Conservation (phyloP, 2,888 invertebrate species). For the Neoitamus cyanurus region DNA sequence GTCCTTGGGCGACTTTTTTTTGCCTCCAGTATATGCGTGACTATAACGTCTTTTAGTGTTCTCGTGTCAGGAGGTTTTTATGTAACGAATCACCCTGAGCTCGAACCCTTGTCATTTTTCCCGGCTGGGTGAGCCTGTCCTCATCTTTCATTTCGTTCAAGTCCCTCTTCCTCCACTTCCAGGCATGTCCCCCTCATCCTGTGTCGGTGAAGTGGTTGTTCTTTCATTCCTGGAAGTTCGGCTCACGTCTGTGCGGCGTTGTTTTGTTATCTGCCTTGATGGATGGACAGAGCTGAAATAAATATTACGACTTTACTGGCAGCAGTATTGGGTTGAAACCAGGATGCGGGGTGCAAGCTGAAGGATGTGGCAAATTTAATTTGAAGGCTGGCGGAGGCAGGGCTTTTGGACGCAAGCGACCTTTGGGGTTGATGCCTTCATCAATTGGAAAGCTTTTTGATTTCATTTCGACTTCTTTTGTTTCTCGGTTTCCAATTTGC, state of each 20-base stretch:
- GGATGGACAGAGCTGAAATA: background rate
- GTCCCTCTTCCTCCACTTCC: background rate
- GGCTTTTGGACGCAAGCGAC: background rate
- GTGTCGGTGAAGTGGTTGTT: background rate
- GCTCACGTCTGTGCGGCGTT: background rate
- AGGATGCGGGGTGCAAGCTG: background rate
- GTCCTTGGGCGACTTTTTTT: background rate
- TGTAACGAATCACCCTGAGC: conserved; percentile 18
- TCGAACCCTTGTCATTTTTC: conserved; percentile 7
- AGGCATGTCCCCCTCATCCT: background rate
- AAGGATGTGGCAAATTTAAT: background rate
- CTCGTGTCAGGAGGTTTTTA: background rate
- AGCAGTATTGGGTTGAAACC: background rate
- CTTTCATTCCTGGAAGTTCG: background rate
- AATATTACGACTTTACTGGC: background rate
- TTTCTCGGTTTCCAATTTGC: background rate
- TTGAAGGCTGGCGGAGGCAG: background rate
- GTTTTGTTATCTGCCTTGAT: conserved; percentile 19
- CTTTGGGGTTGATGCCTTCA: background rate
- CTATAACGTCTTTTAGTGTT: background rate
- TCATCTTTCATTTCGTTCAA: conserved; percentile 15
- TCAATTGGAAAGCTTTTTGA: background rate
- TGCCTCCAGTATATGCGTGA: background rate
- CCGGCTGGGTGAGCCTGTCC: background rate
- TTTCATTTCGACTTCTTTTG: background rate